A percentile compares a stretch with the other conserved stretches of the same genome.
These are phyloP conservation scores for Lampropteryx suffumata DNA, from an alignment of 2,888 invertebrate species.

Conservation along the genomic window DNA sequence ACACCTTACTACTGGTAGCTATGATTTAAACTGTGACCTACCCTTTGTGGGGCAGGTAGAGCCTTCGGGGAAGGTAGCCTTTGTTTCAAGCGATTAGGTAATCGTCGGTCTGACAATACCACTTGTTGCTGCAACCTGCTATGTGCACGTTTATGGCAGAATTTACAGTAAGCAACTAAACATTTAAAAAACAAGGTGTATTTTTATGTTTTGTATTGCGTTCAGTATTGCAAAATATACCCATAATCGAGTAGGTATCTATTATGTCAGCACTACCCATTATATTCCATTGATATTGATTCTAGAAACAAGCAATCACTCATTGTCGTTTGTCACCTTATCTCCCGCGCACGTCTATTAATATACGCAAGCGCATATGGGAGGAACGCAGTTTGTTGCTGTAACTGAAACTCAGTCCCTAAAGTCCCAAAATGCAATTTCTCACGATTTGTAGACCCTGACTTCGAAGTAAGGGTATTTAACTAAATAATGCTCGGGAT, in stretches of 20 bases:
- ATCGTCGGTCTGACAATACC: constrained; percentile 21
- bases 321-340: constrained; percentile 34
- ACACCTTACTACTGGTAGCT: constrained; percentile 32
- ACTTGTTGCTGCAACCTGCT: constrained; percentile 35
- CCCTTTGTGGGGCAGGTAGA: constrained; percentile 50
- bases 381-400: not conserved
- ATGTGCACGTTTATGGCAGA: constrained; percentile 1
- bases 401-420: not conserved
- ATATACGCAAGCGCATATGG: constrained; percentile 28
- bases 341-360: constrained; percentile 40
- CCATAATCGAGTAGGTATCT: too few relatives aligned
- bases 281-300: constrained; percentile 17
- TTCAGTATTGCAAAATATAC: too few relatives aligned
- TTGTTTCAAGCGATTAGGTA: constrained; percentile 53
- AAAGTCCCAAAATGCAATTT: too few relatives aligned
- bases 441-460: not conserved
- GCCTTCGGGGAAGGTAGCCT: constrained; percentile 47
- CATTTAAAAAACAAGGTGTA: too few relatives aligned
- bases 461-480: not conserved
- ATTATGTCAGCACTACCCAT: too few relatives aligned
- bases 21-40: constrained; percentile 17
- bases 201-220: too few relatives aligned
- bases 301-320: constrained; percentile 29
- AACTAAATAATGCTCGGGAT: not conserved
- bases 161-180: too few relatives aligned